phyloP scores from a whole-genome alignment of 1,140 invertebrate species.

The Triops cancriformis region DNA sequence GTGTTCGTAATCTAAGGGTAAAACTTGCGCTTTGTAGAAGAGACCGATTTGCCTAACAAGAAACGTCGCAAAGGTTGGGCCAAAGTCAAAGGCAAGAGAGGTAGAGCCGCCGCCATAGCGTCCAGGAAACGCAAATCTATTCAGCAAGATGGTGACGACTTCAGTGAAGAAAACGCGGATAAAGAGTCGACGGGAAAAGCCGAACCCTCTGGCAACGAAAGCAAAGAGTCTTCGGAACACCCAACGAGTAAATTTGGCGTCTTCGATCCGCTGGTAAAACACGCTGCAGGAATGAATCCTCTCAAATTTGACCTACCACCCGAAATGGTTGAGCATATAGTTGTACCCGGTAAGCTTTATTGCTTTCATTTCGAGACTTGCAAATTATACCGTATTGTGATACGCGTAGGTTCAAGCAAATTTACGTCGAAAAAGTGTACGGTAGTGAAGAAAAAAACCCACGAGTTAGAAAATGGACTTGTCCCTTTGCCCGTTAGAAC shows the following conservation, averaged over 20 bases:
- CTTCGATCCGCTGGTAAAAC: constrained; percentile 65
- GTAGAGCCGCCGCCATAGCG: constrained; percentile 19
- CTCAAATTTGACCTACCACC: constrained; percentile 76
- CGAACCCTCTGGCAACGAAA: constrained; percentile 27
- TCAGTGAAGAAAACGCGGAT: neutral
- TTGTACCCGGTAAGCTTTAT: constrained; percentile 61
- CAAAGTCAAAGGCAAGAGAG: neutral
- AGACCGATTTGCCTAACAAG: neutral
- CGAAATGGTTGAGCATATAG: constrained; percentile 63
- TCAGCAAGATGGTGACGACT: constrained; percentile 23
- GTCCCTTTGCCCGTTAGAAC: constrained; percentile 71
- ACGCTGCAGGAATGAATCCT: constrained; percentile 73
- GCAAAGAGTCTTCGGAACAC: constrained; percentile 28
- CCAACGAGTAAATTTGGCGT: constrained; percentile 26
- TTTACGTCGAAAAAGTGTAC: constrained; percentile 34
- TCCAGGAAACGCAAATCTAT: constrained; percentile 28
- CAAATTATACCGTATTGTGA: constrained; percentile 19
- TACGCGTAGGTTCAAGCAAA: constrained; percentile 39
- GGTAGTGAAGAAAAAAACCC: constrained; percentile 44
- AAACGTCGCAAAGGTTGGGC: constrained; percentile 4
- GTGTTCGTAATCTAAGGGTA: neutral
- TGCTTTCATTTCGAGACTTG: constrained; percentile 26
- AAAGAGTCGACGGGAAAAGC: constrained; percentile 17
- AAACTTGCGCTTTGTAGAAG: neutral
- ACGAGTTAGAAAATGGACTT: constrained; percentile 58